These are phyloP conservation scores for Megaleporinus macrocephalus DNA, from an alignment of 2,113 vertebrate genomes.

Conservation along the genomic window DNA sequence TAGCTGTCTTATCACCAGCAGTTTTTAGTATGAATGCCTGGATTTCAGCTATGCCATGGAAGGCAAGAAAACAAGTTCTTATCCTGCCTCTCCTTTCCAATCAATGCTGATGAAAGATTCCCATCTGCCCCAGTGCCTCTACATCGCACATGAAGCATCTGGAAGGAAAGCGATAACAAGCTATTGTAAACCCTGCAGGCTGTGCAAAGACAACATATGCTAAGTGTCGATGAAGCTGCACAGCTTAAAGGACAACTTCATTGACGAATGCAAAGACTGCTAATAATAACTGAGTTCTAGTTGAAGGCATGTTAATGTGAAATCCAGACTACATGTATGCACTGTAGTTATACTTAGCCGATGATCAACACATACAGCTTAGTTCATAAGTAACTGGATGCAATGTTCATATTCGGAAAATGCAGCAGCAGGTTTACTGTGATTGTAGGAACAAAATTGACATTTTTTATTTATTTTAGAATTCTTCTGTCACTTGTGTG, in stretches of 20 bases:
- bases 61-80: background rate
- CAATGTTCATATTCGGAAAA: too few species aligned
- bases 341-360: background rate
- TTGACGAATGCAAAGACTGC: background rate
- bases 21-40: background rate
- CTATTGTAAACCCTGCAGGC: conserved; percentile 25
- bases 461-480: too few species aligned
- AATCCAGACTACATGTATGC: background rate
- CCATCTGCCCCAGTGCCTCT: conserved; percentile 28
- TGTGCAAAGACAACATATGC: conserved; percentile 1
- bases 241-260: conserved; percentile 28
- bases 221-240: conserved; percentile 8
- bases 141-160: conserved; percentile 33
- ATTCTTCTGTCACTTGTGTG: too few species aligned
- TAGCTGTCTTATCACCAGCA: background rate
- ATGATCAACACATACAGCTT: background rate
- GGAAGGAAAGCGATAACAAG: conserved; percentile 38
- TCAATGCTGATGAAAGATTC: conserved; percentile 15
- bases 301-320: background rate
- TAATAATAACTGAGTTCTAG: background rate
- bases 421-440: too few species aligned
- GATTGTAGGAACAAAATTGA: too few species aligned
- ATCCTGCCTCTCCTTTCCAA: background rate
- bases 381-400: background rate
- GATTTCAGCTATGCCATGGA: background rate